Evolutionary conservation across 1,140 invertebrate genomes (phyloP).

Genomic region (Calliphora vicina): DNA sequence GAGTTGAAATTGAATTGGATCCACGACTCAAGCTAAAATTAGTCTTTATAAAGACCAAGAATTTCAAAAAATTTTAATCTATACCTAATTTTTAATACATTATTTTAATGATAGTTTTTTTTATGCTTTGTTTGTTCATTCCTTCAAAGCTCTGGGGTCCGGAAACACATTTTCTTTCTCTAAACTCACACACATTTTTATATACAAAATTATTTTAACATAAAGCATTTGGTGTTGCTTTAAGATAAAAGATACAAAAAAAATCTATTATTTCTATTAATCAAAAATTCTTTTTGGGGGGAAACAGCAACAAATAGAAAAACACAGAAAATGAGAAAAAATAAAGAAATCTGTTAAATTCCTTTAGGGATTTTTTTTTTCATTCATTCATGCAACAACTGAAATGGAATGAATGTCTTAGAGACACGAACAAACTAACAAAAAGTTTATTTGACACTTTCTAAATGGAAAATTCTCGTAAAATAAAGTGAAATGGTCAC

Average conservation of each 20-base stretch:
- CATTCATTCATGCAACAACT: not conserved
- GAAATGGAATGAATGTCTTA: not conserved
- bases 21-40: too few relatives aligned
- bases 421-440: not conserved
- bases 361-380: not conserved
- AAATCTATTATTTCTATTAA: constrained; percentile 1
- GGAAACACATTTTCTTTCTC: not conserved
- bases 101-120: too few relatives aligned
- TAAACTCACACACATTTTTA: not conserved
- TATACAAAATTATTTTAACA: not conserved
- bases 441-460: constrained; percentile 6
- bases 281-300: not conserved
- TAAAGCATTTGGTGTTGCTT: not conserved
- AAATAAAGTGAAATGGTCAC: not conserved
- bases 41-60: too few relatives aligned
- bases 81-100: too few relatives aligned
- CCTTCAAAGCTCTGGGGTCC: too few relatives aligned
- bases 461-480: not conserved
- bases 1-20: too few relatives aligned
- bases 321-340: too few relatives aligned
- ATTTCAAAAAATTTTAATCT: too few relatives aligned
- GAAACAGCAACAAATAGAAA: too few relatives aligned
- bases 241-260: not conserved
- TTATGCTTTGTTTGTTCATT: too few relatives aligned
- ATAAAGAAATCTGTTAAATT: not conserved